Evolutionary conservation across 1,140 invertebrate genomes (phyloP).

Genomic region (Melipona quadrifasciata): DNA sequence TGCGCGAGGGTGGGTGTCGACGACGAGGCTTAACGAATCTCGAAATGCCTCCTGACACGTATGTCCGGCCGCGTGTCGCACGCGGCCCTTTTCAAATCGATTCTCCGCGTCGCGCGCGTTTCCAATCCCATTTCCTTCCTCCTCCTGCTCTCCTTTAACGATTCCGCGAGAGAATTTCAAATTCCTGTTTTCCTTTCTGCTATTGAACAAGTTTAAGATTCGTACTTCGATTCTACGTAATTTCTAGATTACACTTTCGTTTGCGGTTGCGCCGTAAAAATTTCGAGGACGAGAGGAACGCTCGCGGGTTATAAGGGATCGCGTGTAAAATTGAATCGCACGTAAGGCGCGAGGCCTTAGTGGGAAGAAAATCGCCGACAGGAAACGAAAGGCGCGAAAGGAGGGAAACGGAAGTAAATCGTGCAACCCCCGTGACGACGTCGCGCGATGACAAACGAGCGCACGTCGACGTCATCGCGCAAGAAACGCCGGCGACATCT

Average conservation of each 20-base stretch:
- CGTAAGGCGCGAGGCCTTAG: slow-evolving; percentile 21
- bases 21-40: slow-evolving; percentile 63
- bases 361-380: slow-evolving; percentile 55
- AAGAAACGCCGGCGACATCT: slow-evolving; percentile 79
- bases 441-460: slow-evolving; percentile 81
- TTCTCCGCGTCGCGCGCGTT: not conserved
- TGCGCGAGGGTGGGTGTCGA: slow-evolving; percentile 56
- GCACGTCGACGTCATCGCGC: slow-evolving; percentile 72
- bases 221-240: too few relatives aligned
- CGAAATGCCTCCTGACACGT: slow-evolving; percentile 57
- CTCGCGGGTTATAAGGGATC: not conserved
- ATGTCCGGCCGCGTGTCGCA: slow-evolving; percentile 65
- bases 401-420: slow-evolving; percentile 79
- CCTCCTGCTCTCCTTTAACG: not conserved
- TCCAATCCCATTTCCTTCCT: not conserved
- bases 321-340: slow-evolving; percentile 31
- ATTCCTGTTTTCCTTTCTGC: too few relatives aligned
- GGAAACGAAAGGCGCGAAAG: slow-evolving; percentile 64
- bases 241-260: too few relatives aligned
- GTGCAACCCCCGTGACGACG: slow-evolving; percentile 76
- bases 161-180: too few relatives aligned
- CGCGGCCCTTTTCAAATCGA: slow-evolving; percentile 52
- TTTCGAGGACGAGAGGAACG: not conserved
- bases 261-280: not conserved
- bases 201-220: not conserved